phyloP scores from a whole-genome alignment of 2,113 vertebrate species.

The Thalassoma bifasciatum region DNA sequence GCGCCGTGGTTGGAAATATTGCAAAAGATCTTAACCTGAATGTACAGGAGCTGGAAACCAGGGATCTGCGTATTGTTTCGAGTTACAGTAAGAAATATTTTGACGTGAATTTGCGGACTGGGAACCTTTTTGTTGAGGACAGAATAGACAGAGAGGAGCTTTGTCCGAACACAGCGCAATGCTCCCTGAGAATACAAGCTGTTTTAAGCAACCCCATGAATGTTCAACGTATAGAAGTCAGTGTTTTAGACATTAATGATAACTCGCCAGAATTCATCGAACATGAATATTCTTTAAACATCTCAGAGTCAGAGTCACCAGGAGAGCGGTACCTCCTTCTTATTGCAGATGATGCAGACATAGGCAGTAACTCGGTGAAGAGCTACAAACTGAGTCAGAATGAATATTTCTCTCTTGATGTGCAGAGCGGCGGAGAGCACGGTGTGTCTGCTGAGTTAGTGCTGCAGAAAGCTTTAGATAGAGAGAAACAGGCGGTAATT shows the following conservation, averaged over 20 bases:
- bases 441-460: constrained; percentile 76
- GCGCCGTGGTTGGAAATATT: constrained; percentile 74
- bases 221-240: constrained; percentile 78
- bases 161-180: constrained; percentile 73
- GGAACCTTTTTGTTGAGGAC: constrained; percentile 79
- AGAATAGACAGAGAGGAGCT: constrained; percentile 83
- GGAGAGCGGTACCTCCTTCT: constrained; percentile 68
- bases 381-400: constrained; percentile 78
- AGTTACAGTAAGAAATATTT: constrained; percentile 78
- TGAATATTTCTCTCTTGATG: constrained; percentile 78
- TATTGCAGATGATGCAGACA: constrained; percentile 63
- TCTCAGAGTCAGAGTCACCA: constrained; percentile 62
- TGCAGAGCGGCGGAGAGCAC: constrained; percentile 74
- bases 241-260: constrained; percentile 83
- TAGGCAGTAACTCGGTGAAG: constrained; percentile 75
- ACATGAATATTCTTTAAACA: constrained; percentile 58
- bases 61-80: constrained; percentile 78
- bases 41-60: constrained; percentile 63
- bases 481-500: constrained; percentile 69
- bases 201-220: constrained; percentile 79
- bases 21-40: constrained; percentile 76
- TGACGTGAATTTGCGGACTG: constrained; percentile 79
- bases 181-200: constrained; percentile 79
- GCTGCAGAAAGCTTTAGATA: constrained; percentile 78
- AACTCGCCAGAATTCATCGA: constrained; percentile 80